These are phyloP conservation scores for Tethya wilhelma DNA, from an alignment of 37 sponge, comb jelly and placozoan genomes.

Conservation along the genomic window DNA sequence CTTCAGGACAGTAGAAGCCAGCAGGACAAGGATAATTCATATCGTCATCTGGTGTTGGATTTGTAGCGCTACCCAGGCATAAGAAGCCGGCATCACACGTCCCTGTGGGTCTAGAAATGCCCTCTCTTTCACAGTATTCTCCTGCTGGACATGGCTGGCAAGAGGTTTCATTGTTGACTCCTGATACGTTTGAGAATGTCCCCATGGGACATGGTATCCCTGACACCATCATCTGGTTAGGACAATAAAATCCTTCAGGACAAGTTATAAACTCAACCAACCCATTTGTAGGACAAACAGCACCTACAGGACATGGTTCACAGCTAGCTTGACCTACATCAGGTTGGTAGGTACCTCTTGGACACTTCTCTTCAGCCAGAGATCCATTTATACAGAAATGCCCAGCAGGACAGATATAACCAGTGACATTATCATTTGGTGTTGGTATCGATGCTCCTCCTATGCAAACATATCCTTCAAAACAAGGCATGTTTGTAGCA, in stretches of 20 bases:
- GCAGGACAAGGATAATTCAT: neutral
- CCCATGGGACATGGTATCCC: neutral
- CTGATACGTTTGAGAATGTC: neutral
- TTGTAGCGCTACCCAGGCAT: neutral
- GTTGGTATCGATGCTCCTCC: neutral
- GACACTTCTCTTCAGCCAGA: neutral
- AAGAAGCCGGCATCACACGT: neutral
- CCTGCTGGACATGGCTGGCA: neutral
- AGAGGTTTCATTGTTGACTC: neutral
- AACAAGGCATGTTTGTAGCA: neutral
- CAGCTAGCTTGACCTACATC: neutral
- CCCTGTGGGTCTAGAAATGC: neutral
- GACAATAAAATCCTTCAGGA: slow-evolving; percentile 1
- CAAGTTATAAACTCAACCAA: neutral
- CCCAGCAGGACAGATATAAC: slow-evolving; percentile 1
- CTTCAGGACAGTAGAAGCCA: neutral
- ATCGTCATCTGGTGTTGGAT: neutral
- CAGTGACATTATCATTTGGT: neutral
- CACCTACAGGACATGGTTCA: neutral
- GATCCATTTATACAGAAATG: neutral
- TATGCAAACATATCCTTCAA: neutral
- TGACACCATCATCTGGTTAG: neutral
- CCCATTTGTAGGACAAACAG: neutral
- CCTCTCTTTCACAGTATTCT: neutral
- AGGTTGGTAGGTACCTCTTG: neutral